A percentile compares a stretch with the other conserved stretches of the same genome.
Evolutionary conservation across 2,888 invertebrate species (phyloP).

Genomic region (Chalcis sispes): DNA sequence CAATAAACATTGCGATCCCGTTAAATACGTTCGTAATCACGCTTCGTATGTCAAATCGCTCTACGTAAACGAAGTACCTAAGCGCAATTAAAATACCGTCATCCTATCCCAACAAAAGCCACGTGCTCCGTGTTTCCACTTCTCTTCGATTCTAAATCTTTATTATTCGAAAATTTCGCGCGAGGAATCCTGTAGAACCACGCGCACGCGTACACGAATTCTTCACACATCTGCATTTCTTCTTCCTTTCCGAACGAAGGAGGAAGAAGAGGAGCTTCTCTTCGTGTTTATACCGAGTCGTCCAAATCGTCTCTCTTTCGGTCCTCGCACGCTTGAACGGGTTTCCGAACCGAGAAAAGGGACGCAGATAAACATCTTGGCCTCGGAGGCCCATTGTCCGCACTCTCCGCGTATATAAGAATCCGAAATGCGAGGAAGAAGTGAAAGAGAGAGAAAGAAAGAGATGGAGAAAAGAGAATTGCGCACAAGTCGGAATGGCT

Average conservation of each 20-base stretch:
- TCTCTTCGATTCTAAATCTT: no score
- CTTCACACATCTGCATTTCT: no score
- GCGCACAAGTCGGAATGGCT: neutral
- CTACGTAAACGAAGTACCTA: no score
- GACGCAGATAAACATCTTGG: conserved; percentile 28
- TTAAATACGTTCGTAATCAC: no score
- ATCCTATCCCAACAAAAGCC: no score
- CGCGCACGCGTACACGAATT: no score
- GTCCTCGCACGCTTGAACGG: conserved; percentile 32
- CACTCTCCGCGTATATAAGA: neutral
- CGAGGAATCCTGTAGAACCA: no score
- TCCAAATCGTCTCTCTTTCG: conserved; percentile 7
- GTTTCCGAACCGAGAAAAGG: conserved; percentile 17
- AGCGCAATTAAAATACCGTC: no score
- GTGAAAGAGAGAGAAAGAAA: neutral
- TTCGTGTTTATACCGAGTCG: neutral
- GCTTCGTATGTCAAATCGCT: no score
- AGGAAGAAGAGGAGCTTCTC: conserved; percentile 2
- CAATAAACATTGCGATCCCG: no score
- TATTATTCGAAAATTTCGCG: no score
- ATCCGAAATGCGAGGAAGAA: neutral
- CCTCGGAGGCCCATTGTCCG: neutral
- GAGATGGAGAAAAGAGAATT: neutral
- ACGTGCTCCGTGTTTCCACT: no score
- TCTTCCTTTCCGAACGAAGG: neutral